Base-by-base conservation (phyloP, 2,113 vertebrate species). In the Apaloderma vittatum region DNA sequence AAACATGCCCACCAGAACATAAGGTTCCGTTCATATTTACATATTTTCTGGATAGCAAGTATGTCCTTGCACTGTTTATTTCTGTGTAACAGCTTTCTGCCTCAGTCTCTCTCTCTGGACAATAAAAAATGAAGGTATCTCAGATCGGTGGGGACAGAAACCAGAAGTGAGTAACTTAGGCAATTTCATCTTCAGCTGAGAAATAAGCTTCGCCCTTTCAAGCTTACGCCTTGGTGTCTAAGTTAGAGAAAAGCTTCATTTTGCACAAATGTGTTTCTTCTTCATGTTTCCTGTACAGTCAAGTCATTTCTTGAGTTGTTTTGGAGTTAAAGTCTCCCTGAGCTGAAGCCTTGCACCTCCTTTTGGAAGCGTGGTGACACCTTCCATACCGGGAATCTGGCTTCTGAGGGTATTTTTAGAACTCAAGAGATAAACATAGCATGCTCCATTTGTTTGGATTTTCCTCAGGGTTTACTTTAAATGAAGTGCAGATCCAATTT, bases 361-460 rank as follows among this genome's bases (percentile, higher is more conserved):
- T 46, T 71, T 57, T 87, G 72, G 75, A 75, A 89, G 43, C 2
- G 1, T 68, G 52, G 17, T 45, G 68, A 75, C 88, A 92, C 83
- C 75, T 94, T 67, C 55, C 83, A 51, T 27, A 22, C n/a, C 21
- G 73, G 76, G 52, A 63, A 75, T 80, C 30, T 85, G 88, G 61
- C 83, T 77, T 63, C 88, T 72, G 49, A 73, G 83, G 54, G 30
- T 79, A 70, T 82, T 89, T 91, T 73, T 88, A 89, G 80, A 94
- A 51, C 46, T 73, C 40, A 52, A 36, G 68, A 84, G 90, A 89
- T 93, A 94, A 94, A 89, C 83, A 52, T 43, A 84, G 57, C 7
- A 8, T 91, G 80, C 88, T 70, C 88, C 83, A 89, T 95, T 97
- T 96, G 95, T 92, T 97, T 95, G 76, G 77, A 68, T 89, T 94